Evolutionary conservation across 2,888 invertebrate species (phyloP), one percentile per base, ranked within the genome.

Genomic region (Epistrophe grossulariae): DNA sequence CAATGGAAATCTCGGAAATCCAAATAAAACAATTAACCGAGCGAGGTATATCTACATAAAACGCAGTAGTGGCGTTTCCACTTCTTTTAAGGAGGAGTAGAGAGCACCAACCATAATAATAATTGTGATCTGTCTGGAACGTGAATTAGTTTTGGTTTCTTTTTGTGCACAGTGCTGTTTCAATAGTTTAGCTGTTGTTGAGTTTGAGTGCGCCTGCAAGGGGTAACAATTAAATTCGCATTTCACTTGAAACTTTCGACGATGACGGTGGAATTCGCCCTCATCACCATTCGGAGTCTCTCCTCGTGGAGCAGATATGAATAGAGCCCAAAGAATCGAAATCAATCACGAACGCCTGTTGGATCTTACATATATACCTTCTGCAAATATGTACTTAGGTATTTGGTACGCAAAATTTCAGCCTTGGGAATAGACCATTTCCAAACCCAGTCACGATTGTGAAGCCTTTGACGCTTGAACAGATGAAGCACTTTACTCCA

Each of bases 1-100:
- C 76, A 68, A 38, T 84, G 77, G 28, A 81, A 77, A 84, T 81
- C 81, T 73, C 64, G 17, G 78, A 81, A 85, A 85, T 64, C 81
- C 85, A 85, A 85, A 85, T 85, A 85, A 85, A 82, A 85, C 85
- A 82, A 85, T 85, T 82, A 85, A 82, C 82, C 78, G 78, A 79
- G 62, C 73, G 62, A 85, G 57, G 55, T 5, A 13, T 40, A n/a
- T n/a, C n/a, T 48, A 43, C 72, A 84, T 84, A 71, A 70, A 50
- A 19, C 17, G 35, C 50, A 68, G 19, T 19, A 10, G 76, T 66
- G 48, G 80, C 66, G 66, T 52, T 68, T 38, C 17, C 19, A 50
- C 15, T 48, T 13, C 15, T 48, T 13, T 43, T 31, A 43, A 57
- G 52, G 64, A 35, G 48, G 31, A 28, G 57, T 17, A 31, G 13